These are phyloP conservation scores for Ginglymostoma cirratum DNA, from an alignment of 2,113 vertebrate species.

Conservation along the genomic window DNA sequence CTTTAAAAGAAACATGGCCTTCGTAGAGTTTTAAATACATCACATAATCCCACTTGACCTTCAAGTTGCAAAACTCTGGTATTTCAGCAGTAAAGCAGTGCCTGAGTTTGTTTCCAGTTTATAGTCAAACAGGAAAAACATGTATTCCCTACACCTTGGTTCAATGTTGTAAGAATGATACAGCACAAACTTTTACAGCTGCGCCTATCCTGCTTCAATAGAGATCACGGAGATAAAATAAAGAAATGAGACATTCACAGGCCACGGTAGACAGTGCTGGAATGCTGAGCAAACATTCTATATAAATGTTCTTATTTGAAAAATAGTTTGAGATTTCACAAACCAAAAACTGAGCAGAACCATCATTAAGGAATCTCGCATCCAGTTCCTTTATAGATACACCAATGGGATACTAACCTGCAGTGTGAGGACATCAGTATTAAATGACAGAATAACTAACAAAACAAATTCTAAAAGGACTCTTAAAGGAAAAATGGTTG, in stretches of 20 bases:
- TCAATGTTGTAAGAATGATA: neutral
- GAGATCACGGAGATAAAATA: neutral
- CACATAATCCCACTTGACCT: too few species aligned
- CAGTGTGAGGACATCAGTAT: neutral
- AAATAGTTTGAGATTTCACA: neutral
- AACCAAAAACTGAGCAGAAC: slow-evolving; percentile 1
- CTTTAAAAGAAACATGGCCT: too few species aligned
- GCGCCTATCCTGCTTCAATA: neutral
- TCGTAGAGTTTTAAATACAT: too few species aligned
- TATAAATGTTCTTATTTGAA: neutral
- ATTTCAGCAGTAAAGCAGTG: too few species aligned
- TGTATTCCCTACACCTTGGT: too few species aligned
- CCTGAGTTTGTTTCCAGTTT: too few species aligned
- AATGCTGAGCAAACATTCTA: neutral
- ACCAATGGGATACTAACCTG: slow-evolving; percentile 36
- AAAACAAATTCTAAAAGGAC: slow-evolving; percentile 38
- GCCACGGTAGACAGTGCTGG: neutral
- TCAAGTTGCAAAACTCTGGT: too few species aligned
- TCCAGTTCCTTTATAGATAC: slow-evolving; percentile 37
- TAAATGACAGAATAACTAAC: slow-evolving; percentile 38
- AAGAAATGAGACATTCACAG: neutral
- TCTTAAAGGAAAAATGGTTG: neutral
- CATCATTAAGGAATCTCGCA: neutral
- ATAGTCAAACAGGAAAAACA: too few species aligned
- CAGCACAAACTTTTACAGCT: too few species aligned